phyloP scores from a whole-genome alignment of 2,113 vertebrate species.

The Cercopithecus mona region DNA sequence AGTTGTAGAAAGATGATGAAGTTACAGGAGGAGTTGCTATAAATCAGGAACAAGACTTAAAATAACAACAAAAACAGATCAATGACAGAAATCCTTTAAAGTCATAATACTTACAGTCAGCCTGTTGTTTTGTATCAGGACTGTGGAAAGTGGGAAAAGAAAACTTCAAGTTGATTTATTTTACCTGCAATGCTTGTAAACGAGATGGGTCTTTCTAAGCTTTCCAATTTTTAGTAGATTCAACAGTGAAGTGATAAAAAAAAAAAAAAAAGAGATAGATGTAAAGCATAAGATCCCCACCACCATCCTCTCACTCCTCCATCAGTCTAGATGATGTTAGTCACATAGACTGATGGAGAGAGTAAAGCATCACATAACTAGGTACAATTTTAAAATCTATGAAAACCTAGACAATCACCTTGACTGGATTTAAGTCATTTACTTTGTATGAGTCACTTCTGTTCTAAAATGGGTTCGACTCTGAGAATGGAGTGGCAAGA shows the following conservation, averaged over 20 bases:
- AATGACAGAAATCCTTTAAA: not conserved
- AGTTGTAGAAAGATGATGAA: not conserved
- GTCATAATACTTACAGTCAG: not conserved
- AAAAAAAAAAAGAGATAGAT: not conserved
- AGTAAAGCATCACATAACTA: not conserved
- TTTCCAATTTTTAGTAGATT: not conserved
- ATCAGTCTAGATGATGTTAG: too few relatives aligned
- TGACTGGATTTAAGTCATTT: not conserved
- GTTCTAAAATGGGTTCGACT: not conserved
- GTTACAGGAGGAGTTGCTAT: not conserved
- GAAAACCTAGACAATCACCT: not conserved
- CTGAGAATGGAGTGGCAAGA: not conserved
- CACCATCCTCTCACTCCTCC: not conserved
- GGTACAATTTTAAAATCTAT: not conserved
- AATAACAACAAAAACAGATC: not conserved
- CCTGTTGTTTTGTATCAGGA: not conserved
- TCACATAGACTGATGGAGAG: too few relatives aligned
- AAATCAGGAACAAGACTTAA: not conserved
- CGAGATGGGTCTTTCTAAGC: not conserved
- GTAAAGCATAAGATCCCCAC: not conserved
- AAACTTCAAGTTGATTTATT: not conserved
- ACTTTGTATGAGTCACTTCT: not conserved
- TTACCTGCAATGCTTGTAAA: not conserved
- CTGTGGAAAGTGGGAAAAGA: not conserved
- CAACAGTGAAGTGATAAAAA: not conserved